Base-by-base conservation (phyloP, 2,888 invertebrate genomes). In the Ernsta delagoae region DNA sequence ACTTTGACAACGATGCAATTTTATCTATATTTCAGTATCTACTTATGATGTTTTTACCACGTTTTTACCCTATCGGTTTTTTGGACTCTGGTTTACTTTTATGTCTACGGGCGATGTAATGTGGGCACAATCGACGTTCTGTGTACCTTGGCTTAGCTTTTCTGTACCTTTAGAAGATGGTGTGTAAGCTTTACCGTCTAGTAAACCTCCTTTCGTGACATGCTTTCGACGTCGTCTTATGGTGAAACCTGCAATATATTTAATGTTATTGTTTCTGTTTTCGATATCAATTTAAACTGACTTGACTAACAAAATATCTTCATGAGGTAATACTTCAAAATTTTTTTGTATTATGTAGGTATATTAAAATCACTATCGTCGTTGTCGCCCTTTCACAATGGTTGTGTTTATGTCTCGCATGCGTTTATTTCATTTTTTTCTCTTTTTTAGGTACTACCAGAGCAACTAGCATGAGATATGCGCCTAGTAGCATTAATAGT, bases 381-480 rank as follows among this genome's bases (percentile, higher is more conserved):
- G 8, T 41, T 41, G 48, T 63, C 62, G 50, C 57, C 68, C 54
- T 60, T 12, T 45, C 61, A 67, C 56, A 16, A 39, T 68, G 39
- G 48, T 62, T 39, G 36, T 60, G 11, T 36, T 66, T 53, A 31
- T 41, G 71, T 77, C 74, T 76, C 75, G 88, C 86, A 87, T 88
- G 86, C 63, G 72, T 77, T 83, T 79, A 84, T 81, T 78, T 76
- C 72, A 73, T 74, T 77, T 75, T 74, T 60, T 83, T 79, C 83
- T 80, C 75, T 78, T 75, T 87, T 89, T 92, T 91, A 92, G 91
- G 89, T 88, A 83, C 84, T 80, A 82, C 83, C 87, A 85, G 86
- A 82, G 79, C 85, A 78, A 83, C 78, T 84, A 83, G 90, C 89
- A 91, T 89, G 90, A 86, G 85, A 80, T 84, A 89, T 83, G 86